Evolutionary conservation across 2,113 vertebrate species (phyloP), one percentile per base, ranked within the genome.

Genomic region (Sinocyclocheilus maitianheensis): DNA sequence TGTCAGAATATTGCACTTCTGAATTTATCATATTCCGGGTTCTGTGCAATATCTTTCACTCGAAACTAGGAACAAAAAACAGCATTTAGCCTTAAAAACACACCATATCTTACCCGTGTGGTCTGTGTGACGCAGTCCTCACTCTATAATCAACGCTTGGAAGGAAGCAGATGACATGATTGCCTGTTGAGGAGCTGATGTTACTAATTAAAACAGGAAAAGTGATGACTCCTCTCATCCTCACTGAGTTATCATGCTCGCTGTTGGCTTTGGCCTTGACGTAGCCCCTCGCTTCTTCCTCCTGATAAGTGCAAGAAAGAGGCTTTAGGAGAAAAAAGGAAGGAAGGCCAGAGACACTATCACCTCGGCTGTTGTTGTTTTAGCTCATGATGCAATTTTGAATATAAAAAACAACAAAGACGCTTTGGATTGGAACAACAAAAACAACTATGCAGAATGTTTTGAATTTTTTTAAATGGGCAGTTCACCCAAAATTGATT

Each of bases 191-290:
- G 83, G 69, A 84, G 81, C 83, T 84, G 62, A 60, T 87, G 90
- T 91, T 90, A 88, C 91, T 85, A 90, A 93, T 92, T 92, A 93
- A 91, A 93, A 89, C 86, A 85, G 74, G 89, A 92, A 90, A 91
- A 92, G 87, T 5, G 87, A 94, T 91, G 93, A 93, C 87, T 87
- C 63, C 26, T 90, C 91, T 92, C 90, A 88, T 92, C 85, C 74
- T 90, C 67, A 10, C 46, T n/a, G 85, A 91, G 85, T 90, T 93
- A 90, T 93, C 87, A 12, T 85, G 43, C 77, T 89, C 71, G 74
- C 26, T 53, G 88, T 85, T 87, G 85, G 90, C 37, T 75, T 83
- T 81, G 69, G 18, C 89, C 63, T 87, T 93, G 93, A 95, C 91
- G 92, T 92, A 93, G 92, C 91, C 84, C 89, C 76, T 81, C 55